Evolutionary conservation across 1,140 invertebrate species (phyloP), one percentile per base, ranked within the genome.

Genomic region (Amyelois transitella): DNA sequence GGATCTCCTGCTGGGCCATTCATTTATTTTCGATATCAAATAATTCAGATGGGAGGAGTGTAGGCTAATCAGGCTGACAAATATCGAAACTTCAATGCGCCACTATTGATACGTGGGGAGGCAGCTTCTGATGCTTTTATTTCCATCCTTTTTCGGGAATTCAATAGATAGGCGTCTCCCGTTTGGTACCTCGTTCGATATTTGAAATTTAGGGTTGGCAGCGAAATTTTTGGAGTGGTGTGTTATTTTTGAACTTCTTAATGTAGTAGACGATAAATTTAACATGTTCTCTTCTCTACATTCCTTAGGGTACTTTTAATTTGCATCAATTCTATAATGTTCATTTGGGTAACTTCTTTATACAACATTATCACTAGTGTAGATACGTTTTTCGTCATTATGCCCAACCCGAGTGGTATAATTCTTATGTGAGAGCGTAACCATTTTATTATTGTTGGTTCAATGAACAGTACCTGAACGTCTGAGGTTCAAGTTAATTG

Each of bases 61-160:
- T 21, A n/a, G 19, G 57, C 58, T 64, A 64, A 60, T 64, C 62
- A 64, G 44, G 52, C 53, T 55, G 55, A 60, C 62, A 65, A 60
- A 58, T 53, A 57, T 28, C 51, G 24, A 53, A 48, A 50, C 45
- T 60, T 60, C 54, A 60, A 60, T 60, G 25, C 14, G 20, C 38
- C 28, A 57, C 63, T 56, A 58, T 64, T 56, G 61, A 53, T 52
- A 55, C 25, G 58, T 56, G 58, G 49, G 45, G 51, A 44, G 18
- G 25, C 1, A 18, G 56, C 8, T 10, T 19, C 10, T 25, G 18
- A 14, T 58, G 53, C 55, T 57, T 61, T 66, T 62, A 61, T 64
- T 61, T 69, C 54, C 58, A 62, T 71, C 69, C 61, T 68, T 70
- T 74, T 79, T 79, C 69, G 67, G 64, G 61, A 60, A 77, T 77